Evolutionary conservation across 2,888 invertebrate genomes (phyloP), one percentile per base, ranked within the genome.

Genomic region (Alentia gelatinosa): DNA sequence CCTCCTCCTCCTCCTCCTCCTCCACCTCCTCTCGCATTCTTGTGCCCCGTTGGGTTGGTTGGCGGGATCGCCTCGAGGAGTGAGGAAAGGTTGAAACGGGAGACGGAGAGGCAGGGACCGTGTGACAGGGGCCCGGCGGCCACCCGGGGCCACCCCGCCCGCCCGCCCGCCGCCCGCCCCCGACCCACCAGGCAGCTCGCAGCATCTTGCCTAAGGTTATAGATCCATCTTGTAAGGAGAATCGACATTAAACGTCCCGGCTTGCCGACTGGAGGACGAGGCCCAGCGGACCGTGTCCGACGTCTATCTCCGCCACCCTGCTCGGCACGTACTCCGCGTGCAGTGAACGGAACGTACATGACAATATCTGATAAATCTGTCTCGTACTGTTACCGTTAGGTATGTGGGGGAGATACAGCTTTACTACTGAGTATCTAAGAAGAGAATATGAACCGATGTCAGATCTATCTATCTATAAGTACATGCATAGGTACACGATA

Each of bases 21-120:
- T 33, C 30, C 74, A 15, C 74, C 63, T n/a, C 63, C 63, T 26
- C 63, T n/a, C n/a, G 30, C 74, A 26, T 40, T 12, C 15, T 1
- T 47, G 33, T 12, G 33, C 39, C 40, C 30, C 30, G 42, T 9
- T n/a, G 86, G 86, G 86, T n/a, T 9, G 37, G 35, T 19, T 30
- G 5, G 37, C 5, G 30, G 47, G 33, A 86, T 47, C 35, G 86
- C 86, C 50, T 30, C 50, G 47, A 50, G 86, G 86, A 42, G 42
- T 19, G 15, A 26, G 86, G 86, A 23, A 86, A 86, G 86, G 47
- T 86, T 86, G 86, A 86, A 86, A 86, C 86, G 86, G 86, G 86
- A 86, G 86, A 86, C 19, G 86, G 50, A 42, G 86, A 50, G 47
- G 26, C 50, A 47, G 30, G n/a, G 47, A 86, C 26, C 47, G 26